phyloP scores from a whole-genome alignment of 2,888 invertebrate genomes.

The Brachycybe producta region DNA sequence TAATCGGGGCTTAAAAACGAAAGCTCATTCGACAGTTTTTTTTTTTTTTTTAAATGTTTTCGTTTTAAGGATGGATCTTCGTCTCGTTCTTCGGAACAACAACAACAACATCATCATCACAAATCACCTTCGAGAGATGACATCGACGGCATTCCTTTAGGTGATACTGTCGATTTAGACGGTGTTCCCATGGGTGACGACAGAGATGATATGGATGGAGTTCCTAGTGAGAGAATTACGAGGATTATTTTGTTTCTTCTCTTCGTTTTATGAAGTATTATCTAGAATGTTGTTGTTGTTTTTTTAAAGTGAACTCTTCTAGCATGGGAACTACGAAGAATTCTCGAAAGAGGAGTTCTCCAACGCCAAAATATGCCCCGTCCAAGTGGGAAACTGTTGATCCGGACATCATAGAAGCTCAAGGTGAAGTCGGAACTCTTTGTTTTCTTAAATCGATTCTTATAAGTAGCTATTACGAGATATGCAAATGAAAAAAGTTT shows the following conservation, averaged over 20 bases:
- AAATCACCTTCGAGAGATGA: conserved; percentile 23
- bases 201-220: conserved; percentile 53
- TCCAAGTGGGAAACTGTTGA: conserved; percentile 96
- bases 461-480: not conserved
- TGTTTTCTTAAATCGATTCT: conserved; percentile 7
- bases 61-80: not conserved
- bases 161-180: conserved; percentile 28
- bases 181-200: conserved; percentile 29
- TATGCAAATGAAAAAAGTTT: no score
- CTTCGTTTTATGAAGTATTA: not conserved
- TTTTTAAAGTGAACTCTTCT: conserved; percentile 3
- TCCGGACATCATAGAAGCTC: conserved; percentile 60
- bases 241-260: no score
- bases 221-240: conserved; percentile 41
- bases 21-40: not conserved
- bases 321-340: no score
- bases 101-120: no score
- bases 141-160: conserved; percentile 57
- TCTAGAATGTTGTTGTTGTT: not conserved
- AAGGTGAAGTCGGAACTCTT: conserved; percentile 19
- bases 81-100: no score
- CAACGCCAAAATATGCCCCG: conserved; percentile 48
- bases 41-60: not conserved
- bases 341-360: conserved; percentile 10
- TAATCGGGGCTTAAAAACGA: no score